Evolutionary conservation across 2,113 vertebrate species (phyloP), one percentile per base, ranked within the genome.

Genomic region (Grantiella picta): DNA sequence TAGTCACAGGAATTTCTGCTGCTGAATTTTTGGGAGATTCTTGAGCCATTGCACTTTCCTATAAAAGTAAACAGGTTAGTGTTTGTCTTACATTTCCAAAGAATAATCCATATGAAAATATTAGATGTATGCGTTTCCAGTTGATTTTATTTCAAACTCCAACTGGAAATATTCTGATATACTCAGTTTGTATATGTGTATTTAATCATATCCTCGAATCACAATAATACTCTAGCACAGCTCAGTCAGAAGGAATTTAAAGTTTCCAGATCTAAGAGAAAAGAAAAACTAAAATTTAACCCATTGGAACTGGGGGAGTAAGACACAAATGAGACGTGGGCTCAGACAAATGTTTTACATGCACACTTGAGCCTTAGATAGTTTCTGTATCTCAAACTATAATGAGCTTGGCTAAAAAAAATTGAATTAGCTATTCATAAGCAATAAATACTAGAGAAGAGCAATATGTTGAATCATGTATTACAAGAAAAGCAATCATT

Each of bases 1-100:
- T 99, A 78, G 99, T 99, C 92, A 99, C 98, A 45, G 99, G 97
- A 94, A 99, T 99, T 98, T 99, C 99, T 89, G 99, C 99, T 9
- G 98, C 99, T 93, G 99, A 98, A 96, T 98, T 99, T 98, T 98
- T 98, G 20, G 98, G 98, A 87, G 97, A 98, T 75, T 99, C 99
- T 85, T 99, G 98, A 96, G 98, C 98, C 99, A 99, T 99, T 90
- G 94, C 94, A 95, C 93, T 95, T 78, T 97, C 97, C 99, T 99
- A 76, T 57, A 69, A 94, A 57, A 25, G 86, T 10, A 91, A 76
- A 91, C 20, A 73, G 56, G n/a, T 97, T 65, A 89, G 31, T 2
- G 1, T 73, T 88, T 77, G 8, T 66, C 40, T 72, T 52, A 38
- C 33, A 68, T 18, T 85, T 54, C 65, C 50, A 89, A 1, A 31